Percentiles rank a stretch among this genome's conserved stretches.
phyloP scores from a whole-genome alignment of 1,140 invertebrate species.

The Leptinotarsa texana region DNA sequence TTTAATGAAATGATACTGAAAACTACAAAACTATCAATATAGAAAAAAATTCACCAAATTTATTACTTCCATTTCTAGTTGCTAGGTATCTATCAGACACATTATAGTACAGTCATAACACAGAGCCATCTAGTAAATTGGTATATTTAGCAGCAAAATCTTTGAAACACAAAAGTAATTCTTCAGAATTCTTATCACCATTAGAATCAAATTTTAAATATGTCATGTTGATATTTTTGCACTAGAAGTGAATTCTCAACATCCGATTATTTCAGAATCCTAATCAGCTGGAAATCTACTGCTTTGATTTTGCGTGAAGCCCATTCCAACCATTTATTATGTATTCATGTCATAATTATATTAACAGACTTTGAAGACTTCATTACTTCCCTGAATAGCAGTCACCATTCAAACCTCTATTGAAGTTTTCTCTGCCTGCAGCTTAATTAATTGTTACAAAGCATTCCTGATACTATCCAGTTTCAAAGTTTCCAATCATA shows the following conservation, averaged over 20 bases:
- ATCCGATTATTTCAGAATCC: background rate
- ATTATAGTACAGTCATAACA: too few species aligned
- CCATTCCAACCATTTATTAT: background rate
- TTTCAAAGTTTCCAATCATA: too few species aligned
- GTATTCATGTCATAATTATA: conserved; percentile 1
- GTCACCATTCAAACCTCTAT: background rate
- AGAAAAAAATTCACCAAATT: too few species aligned
- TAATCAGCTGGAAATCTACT: background rate
- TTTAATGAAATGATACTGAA: too few species aligned
- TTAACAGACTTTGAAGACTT: background rate
- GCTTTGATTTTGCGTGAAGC: background rate
- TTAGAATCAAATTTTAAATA: background rate
- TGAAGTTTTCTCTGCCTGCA: conserved; percentile 2
- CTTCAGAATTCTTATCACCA: too few species aligned
- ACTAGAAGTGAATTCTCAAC: too few species aligned
- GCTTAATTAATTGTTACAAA: conserved; percentile 1
- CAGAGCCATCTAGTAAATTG: too few species aligned
- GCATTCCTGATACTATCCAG: background rate
- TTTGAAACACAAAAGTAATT: too few species aligned
- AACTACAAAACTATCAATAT: too few species aligned
- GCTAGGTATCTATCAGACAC: too few species aligned
- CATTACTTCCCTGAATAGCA: background rate
- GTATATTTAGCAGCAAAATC: too few species aligned
- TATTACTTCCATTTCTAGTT: too few species aligned
- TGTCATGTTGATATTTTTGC: background rate